Base-by-base conservation (phyloP, 1,140 invertebrate genomes). In the Heliconius melpomene region DNA sequence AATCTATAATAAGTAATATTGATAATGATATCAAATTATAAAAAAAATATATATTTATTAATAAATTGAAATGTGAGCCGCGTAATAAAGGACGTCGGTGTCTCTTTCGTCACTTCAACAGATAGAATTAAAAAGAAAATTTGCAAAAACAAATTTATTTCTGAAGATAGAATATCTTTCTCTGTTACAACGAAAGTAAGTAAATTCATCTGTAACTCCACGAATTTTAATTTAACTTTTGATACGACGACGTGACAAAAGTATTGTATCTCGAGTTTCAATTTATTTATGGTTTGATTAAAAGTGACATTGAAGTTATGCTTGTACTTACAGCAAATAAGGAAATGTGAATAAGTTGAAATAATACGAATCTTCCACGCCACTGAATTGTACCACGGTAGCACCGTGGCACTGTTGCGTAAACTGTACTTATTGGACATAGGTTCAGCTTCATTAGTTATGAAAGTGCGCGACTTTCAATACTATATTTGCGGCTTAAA, bases 51-150 rank as follows among this genome's bases (percentile, higher is more conserved):
- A 46, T 46, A 46, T 46, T 46, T 46, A 16, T 16, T 18, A 82
- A 74, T 78, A 91, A 90, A 93, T 92, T 92, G 89, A 91, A 92
- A 91, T 87, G 85, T 85, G 86, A 82, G 78, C 84, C 85, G 80
- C 87, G 89, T 86, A 87, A 87, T 87, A 84, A 80, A 81, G 82
- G 79, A 75, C 74, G 74, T 75, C 79, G 78, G 72, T 74, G 75
- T 82, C 83, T 79, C 79, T 80, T 73, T 54, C 78, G 38, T 81
- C 72, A 84, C 75, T 84, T 80, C 80, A 83, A 75, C 79, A 81
- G 77, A 78, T 77, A 79, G 38, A 71, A 75, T 80, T 83, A 82
- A 78, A 74, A 80, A 76, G 78, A 50, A n/a, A 78, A 77, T 76
- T 79, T 79, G 77, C 66, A 77, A 78, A 77, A 80, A 80, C 78